Evolutionary conservation across 2,797 vertebrate genomes (phyloP).

Genomic region (Gambusia yucatana): DNA sequence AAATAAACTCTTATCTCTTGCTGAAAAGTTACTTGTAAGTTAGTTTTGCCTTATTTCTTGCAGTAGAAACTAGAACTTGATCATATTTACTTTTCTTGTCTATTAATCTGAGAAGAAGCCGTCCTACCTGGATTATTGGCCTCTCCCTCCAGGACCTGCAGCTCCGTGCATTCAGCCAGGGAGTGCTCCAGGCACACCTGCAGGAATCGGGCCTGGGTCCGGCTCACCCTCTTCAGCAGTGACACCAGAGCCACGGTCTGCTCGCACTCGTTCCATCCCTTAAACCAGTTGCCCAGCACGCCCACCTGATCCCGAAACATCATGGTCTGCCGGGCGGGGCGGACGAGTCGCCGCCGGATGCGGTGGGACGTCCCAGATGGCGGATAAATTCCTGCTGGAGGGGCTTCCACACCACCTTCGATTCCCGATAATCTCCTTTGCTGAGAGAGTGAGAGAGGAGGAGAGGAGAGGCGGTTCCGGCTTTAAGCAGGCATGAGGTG

Average conservation of each 20-base stretch:
- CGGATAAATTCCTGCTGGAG: slow-evolving; percentile 43
- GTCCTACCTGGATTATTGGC: slow-evolving; percentile 94
- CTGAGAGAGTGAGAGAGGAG: not conserved
- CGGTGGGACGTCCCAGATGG: slow-evolving; percentile 5
- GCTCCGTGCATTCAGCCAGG: slow-evolving; percentile 93
- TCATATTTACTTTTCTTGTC: too few relatives aligned
- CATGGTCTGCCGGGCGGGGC: slow-evolving; percentile 80
- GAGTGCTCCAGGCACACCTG: slow-evolving; percentile 98
- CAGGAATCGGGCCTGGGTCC: slow-evolving; percentile 96
- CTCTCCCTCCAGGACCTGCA: slow-evolving; percentile 93
- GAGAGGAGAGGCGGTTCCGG: slow-evolving; percentile 15
- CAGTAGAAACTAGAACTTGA: too few relatives aligned
- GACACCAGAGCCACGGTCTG: slow-evolving; percentile 98
- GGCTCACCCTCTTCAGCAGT: slow-evolving; percentile 92
- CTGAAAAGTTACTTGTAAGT: too few relatives aligned
- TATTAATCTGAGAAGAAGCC: not conserved
- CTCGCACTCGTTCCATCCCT: slow-evolving; percentile 98
- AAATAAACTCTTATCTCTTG: too few relatives aligned
- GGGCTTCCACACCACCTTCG: slow-evolving; percentile 24
- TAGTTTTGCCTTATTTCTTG: too few relatives aligned
- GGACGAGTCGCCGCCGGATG: slow-evolving; percentile 4
- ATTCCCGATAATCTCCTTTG: slow-evolving; percentile 31
- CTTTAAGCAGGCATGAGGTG: slow-evolving; percentile 52
- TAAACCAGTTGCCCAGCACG: slow-evolving; percentile 96
- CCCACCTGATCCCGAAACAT: slow-evolving; percentile 99